Base-by-base conservation (phyloP, 2,888 invertebrate species). In the Heliconius sara region DNA sequence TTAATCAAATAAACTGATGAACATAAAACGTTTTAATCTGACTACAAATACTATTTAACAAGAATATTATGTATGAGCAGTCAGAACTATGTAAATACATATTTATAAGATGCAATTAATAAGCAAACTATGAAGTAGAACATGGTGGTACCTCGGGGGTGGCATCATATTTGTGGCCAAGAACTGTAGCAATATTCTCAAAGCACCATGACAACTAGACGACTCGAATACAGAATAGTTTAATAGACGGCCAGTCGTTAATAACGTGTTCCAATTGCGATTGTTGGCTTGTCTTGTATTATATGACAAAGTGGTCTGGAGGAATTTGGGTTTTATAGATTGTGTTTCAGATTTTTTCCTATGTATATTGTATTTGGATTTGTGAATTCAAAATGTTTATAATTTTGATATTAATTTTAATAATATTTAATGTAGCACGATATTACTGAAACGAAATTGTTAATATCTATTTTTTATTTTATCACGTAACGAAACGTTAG, bases 141-240 rank as follows among this genome's bases (percentile, higher is more conserved):
- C 70, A 34, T 78, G 30, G 78, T 78, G 67, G 72, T 72, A 73
- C 78, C 80, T 82, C 71, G 68, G 52, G 70, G 82, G 80, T 73
- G 74, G 72, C 77, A 74, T 81, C 81, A 81, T 82, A 80, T 80
- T 90, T 89, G 90, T 86, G 90, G 89, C 87, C 86, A 88, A 89
- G 86, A 89, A 86, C 85, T 86, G 85, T 86, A 89, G 89, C 90
- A 92, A 92, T 92, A 91, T 92, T 91, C 90, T 80, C 82, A 85
- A 88, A 85, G 87, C 88, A 91, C 80, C 90, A 88, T 90, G 90
- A 90, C 88, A 91, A 90, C 89, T 89, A 88, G 88, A 88, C 89
- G 83, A 80, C 88, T 85, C 87, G 93, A 91, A 92, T 93, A 93
- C 92, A 88, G 88, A 93, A 87, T 87, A 90, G 89, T 85, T 83